A percentile compares a stretch with the other conserved stretches of the same genome.
phyloP scores from a whole-genome alignment of 1,140 invertebrate species.

The Protaetia brevitarsis region DNA sequence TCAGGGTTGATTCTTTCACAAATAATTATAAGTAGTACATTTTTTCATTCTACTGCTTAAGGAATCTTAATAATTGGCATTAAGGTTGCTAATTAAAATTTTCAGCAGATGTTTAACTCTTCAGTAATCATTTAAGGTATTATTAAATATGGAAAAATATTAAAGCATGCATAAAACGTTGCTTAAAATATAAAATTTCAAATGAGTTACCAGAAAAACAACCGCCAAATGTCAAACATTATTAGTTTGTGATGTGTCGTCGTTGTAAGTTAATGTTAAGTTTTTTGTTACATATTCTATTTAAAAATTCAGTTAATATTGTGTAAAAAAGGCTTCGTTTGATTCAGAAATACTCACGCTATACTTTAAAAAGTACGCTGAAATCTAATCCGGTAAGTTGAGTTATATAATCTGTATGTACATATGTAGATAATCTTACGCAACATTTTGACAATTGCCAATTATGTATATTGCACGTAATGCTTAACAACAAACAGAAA shows the following conservation, averaged over 20 bases:
- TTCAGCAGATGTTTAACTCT: no score
- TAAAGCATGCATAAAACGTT: not conserved
- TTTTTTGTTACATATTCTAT: constrained; percentile 8
- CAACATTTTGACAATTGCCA: no score
- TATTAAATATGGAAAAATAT: no score
- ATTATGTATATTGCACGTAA: not conserved
- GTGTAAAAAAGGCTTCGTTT: not conserved
- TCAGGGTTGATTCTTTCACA: no score
- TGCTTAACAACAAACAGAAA: not conserved
- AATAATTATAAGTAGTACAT: no score
- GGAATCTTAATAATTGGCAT: no score
- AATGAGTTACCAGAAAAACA: constrained; percentile 8
- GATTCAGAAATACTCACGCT: not conserved
- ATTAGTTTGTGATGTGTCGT: constrained; percentile 12
- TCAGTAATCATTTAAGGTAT: no score
- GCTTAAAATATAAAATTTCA: not conserved
- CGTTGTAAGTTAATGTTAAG: constrained; percentile 16
- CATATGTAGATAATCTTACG: no score
- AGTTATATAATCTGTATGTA: no score
- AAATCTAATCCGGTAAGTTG: not conserved
- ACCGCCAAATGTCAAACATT: constrained; percentile 10
- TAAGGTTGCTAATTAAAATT: no score
- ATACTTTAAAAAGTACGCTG: not conserved
- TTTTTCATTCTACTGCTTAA: no score
- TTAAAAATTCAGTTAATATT: constrained; percentile 14